Conservation (phyloP, 2,113 vertebrate species). For the Cepphus grylle region DNA sequence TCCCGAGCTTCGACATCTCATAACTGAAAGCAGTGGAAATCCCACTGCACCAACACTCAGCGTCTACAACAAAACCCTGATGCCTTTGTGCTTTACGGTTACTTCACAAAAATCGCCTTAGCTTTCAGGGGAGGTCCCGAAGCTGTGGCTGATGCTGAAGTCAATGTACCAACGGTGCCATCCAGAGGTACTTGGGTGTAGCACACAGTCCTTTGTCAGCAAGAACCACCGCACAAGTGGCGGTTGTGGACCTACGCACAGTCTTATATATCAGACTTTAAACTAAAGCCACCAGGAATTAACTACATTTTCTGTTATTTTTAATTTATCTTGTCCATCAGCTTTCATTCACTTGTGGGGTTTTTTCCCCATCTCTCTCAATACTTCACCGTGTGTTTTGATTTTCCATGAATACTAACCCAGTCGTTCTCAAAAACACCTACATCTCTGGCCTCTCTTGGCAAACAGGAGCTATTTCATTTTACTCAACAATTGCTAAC, state of each 20-base stretch:
- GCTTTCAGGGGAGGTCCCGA: background rate
- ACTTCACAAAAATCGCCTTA: background rate
- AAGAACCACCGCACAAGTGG: background rate
- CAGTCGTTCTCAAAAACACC: background rate
- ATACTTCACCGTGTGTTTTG: background rate
- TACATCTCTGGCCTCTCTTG: background rate
- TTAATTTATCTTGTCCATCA: background rate
- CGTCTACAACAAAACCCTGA: background rate
- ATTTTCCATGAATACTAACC: background rate
- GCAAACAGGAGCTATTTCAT: background rate
- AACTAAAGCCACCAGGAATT: background rate
- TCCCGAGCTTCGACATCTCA: background rate
- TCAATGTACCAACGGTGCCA: background rate
- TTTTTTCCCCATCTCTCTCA: no score
- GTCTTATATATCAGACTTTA: background rate
- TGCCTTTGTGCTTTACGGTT: background rate
- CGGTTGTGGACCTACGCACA: no score
- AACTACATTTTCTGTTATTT: background rate
- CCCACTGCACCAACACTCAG: background rate
- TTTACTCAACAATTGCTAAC: background rate
- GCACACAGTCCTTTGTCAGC: background rate
- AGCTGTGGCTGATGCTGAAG: background rate
- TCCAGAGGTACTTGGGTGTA: conserved; percentile 45
- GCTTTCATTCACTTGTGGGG: background rate
- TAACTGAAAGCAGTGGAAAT: background rate